A percentile compares a stretch with the other conserved stretches of the same genome.
phyloP scores from a whole-genome alignment of 2,797 vertebrate species.

The Neosalanx taihuensis region DNA sequence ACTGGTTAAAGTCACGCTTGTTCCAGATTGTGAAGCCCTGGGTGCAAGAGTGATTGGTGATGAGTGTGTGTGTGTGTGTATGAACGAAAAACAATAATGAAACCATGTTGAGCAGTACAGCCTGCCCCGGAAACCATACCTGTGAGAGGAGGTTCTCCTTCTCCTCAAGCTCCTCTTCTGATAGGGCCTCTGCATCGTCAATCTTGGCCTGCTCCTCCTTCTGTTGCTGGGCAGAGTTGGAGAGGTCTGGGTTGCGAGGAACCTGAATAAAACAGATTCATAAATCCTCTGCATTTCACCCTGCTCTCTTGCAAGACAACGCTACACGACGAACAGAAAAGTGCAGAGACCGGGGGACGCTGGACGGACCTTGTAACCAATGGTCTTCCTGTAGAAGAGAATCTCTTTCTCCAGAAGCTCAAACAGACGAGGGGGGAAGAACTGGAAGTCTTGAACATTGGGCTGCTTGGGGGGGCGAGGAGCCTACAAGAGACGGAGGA shows the following conservation, averaged over 20 bases:
- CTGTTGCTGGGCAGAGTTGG: conserved; percentile 90
- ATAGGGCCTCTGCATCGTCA: conserved; percentile 94
- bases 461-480: conserved; percentile 97
- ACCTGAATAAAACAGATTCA: conserved; percentile 71
- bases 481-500: conserved; percentile 75
- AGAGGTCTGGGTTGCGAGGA: conserved; percentile 93
- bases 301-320: neutral
- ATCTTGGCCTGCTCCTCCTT: conserved; percentile 98
- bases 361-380: conserved; percentile 90
- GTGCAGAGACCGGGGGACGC: neutral
- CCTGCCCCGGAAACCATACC: conserved; percentile 61
- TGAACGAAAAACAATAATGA: neutral
- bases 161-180: conserved; percentile 96
- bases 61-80: neutral
- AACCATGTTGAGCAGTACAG: neutral
- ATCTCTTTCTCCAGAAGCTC: conserved; percentile 98
- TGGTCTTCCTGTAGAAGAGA: conserved; percentile 97
- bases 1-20: conserved; percentile 99
- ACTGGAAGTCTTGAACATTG: conserved; percentile 99
- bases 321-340: neutral
- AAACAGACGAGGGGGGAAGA: conserved; percentile 97
- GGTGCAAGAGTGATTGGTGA: neutral
- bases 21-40: conserved; percentile 99
- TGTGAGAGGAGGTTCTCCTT: conserved; percentile 97
- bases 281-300: conserved; percentile 4